Evolutionary conservation across 2,113 vertebrate genomes (phyloP), one percentile per base, ranked within the genome.

Genomic region (Paramormyrops kingsleyae): DNA sequence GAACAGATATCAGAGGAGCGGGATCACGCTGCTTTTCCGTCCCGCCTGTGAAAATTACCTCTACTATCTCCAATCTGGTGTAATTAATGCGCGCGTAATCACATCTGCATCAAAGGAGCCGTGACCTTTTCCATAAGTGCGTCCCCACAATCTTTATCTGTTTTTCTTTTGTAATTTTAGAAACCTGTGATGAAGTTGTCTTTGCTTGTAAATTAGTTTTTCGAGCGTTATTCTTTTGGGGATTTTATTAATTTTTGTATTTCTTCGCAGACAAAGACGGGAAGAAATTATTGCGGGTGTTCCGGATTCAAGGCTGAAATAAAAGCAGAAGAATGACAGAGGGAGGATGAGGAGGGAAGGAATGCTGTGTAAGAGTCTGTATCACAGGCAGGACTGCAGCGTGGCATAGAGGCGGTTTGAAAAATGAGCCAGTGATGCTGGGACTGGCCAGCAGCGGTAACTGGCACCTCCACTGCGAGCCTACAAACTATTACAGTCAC

Each of bases 121-220:
- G 15, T 87, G 49, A 87, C 85, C 49, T 53, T 56, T 87, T 87
- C 44, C n/a, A n/a, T 49, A 56, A 53, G 85, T 53, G 50, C 1
- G 50, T 87, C 50, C 50, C 47, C 49, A 39, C 85, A 31, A 35
- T 53, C 83, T 49, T 27, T 86, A n/a, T 47, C 83, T 86, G n/a
- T 86, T 42, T 80, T 5, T 80, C 62, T 84, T 46, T 86, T 47
- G 44, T 49, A 47, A 86, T 86, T 86, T 49, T 86, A 50, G n/a
- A 86, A 86, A 86, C n/a, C 44, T 50, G 44, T 31, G 83, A 85
- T 85, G 83, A 85, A 85, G 83, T 46, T 85, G 83, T 85, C 46
- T 85, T 42, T 35, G 74, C 74, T 85, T 27, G 42, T 47, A 85
- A 47, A 85, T 85, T 85, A 49, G 44, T n/a, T 46, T 46, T 85